Base-by-base conservation (phyloP, 2,113 vertebrate species). In the Chaetura pelagica region DNA sequence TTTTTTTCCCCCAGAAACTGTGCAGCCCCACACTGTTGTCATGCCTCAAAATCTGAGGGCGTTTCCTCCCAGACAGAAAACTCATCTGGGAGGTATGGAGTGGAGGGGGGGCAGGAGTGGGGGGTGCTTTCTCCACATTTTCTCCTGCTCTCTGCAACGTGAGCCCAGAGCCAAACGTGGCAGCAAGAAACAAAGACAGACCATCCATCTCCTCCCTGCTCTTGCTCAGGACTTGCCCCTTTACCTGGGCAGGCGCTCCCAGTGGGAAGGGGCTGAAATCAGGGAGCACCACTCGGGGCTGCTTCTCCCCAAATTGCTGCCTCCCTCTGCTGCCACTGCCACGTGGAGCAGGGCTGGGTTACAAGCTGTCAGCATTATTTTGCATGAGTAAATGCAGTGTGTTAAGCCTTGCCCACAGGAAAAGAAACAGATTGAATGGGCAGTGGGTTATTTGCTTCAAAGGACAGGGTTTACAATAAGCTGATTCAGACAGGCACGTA, bases 81-180 rank as follows among this genome's bases (percentile, higher is more conserved):
- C 64, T 30, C 2, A 75, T 40, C 1, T 0, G 34, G 19, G 34
- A 8, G 4, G 6, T 1, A 5, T 5, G 3, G 3, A 3, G 14
- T 27, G 8, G 52, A 15, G 46, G 46, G 46, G 16, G 46, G 44
- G 44, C 14, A 18, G 44, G 44, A 46, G 12, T 10, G 23, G 15
- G 20, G 35, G 48, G n/a, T 27, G 18, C 14, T 91, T 91, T 80
- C 59, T 91, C 71, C 5, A 0, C 38, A 7, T 78, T 85, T 68
- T 69, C 72, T 76, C 68, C 68, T 16, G 26, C 71, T 68, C 48
- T 30, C 58, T 67, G 76, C 57, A 68, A 23, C 1, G 3, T 48
- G 58, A 93, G 34, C 49, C n/a, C n/a, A 12, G 55, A 89, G 46
- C 51, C 64, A 64, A 74, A 57, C 4, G 8, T 66, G 74, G 89